A percentile compares a stretch with the other conserved stretches of the same genome.
Evolutionary conservation across 2,888 invertebrate genomes (phyloP).

Genomic region (Philopedon plagiatum): DNA sequence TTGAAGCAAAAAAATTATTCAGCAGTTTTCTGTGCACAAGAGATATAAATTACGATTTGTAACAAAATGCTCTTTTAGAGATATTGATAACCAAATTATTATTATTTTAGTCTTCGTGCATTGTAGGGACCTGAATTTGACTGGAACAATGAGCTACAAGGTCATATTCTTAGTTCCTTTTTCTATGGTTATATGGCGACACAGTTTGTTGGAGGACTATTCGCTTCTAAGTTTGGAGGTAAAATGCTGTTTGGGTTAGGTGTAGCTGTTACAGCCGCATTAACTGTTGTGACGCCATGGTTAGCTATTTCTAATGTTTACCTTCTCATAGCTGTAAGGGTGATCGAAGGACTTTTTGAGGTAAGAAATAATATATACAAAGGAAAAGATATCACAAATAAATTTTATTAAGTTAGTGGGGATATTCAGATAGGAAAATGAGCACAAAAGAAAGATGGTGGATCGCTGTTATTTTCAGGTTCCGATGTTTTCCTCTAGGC

Average conservation of each 20-base stretch:
- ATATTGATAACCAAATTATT: too few relatives aligned
- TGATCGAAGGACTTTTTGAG: conserved; percentile 61
- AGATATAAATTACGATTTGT: too few relatives aligned
- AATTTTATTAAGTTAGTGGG: too few relatives aligned
- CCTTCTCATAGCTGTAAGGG: conserved; percentile 78
- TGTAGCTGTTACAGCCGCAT: conserved; percentile 82
- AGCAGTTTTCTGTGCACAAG: too few relatives aligned
- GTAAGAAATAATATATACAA: conserved; percentile 47
- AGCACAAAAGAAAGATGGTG: too few relatives aligned
- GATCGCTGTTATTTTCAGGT: too few relatives aligned
- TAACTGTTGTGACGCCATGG: conserved; percentile 85
- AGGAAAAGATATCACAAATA: too few relatives aligned
- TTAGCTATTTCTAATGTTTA: conserved; percentile 81
- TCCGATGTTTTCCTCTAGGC: too few relatives aligned
- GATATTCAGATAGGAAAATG: too few relatives aligned
- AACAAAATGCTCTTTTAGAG: too few relatives aligned
- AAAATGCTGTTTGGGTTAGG: conserved; percentile 86
- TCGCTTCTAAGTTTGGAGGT: conserved; percentile 88
- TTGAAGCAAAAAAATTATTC: too few relatives aligned
- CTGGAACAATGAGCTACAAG: conserved; percentile 85
- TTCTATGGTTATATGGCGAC: conserved; percentile 92
- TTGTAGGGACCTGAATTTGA: conserved; percentile 72
- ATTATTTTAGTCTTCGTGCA: neutral
- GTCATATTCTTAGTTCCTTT: conserved; percentile 86
- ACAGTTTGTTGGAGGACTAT: conserved; percentile 86